Conservation (phyloP, 53 echinoderm and acorn worm species). For the Patiria pectinifera region DNA sequence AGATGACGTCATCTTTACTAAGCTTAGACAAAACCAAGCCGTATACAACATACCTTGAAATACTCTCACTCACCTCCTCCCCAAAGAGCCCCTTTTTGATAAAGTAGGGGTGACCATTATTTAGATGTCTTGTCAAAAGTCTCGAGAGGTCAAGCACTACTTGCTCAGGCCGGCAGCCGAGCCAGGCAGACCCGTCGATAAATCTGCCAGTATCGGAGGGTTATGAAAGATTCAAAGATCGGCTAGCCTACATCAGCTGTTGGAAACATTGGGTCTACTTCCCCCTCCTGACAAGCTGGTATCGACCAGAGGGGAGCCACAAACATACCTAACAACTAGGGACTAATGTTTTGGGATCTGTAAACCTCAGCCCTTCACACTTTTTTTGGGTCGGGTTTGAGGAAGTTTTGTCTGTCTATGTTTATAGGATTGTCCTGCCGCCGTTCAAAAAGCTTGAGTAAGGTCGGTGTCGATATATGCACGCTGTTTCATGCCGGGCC, state of each 20-base stretch:
- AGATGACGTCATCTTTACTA: not conserved
- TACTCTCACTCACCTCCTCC: not conserved
- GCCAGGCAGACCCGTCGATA: slow-evolving; percentile 6
- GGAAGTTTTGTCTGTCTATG: not conserved
- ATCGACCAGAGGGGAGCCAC: slow-evolving; percentile 10
- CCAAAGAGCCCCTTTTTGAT: not conserved
- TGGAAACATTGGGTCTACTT: slow-evolving; percentile 20
- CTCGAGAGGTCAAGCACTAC: slow-evolving; percentile 27
- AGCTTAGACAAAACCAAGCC: not conserved
- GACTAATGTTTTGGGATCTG: slow-evolving; percentile 19
- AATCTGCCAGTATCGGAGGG: not conserved
- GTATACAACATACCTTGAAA: not conserved
- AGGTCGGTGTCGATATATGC: not conserved
- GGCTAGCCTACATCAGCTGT: not conserved
- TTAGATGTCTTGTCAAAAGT: slow-evolving; percentile 10
- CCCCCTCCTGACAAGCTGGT: not conserved
- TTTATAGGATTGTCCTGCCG: not conserved
- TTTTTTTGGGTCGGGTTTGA: not conserved
- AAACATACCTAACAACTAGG: not conserved
- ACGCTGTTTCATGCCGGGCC: not conserved
- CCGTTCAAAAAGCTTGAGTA: not conserved
- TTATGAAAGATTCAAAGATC: slow-evolving; percentile 30
- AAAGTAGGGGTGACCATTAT: slow-evolving; percentile 20
- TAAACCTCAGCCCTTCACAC: not conserved
- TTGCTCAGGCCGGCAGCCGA: not conserved